Evolutionary conservation across 2,113 vertebrate genomes (phyloP), one percentile per base, ranked within the genome.

Genomic region (Ptilonorhynchus violaceus): DNA sequence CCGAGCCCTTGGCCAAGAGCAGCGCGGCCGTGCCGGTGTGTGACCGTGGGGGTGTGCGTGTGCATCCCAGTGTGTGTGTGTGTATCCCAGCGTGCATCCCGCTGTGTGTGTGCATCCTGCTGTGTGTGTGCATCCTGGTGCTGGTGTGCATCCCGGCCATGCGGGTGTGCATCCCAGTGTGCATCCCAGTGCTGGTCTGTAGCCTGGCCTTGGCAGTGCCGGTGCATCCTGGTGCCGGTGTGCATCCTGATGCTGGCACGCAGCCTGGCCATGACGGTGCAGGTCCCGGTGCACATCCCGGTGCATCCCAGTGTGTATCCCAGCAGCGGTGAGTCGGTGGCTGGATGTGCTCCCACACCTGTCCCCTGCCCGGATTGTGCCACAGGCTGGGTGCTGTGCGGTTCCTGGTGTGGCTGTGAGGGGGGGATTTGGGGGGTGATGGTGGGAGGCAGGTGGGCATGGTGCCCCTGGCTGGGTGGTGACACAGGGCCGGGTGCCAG

Each of bases 371-470:
- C 4, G 53, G 95, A 69, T 84, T 91, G 50, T 33, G 35, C 95
- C 52, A 59, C 95, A 58, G 89, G 53, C 80, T 2, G 17, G 72
- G 33, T 5, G 11, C 62, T 16, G 13, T 9, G 35, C 1, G 1
- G 55, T 33, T 68, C 55, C 52, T 6, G 13, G 46, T 7, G 0
- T 6, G n/a, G 44, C 44, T 25, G 47, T 49, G 11, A 7, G n/a
- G 14, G 25, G 25, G 62, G 41, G n/a, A 55, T 47, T 46, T 27
- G 31, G 41, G 49, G n/a, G 25, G 21, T 59, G 69, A 8, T 18
- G 75, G 53, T 6, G 52, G 25, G 50, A 81, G 92, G 91, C 95
- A 92, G 97, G 96, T 96, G 95, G 93, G 90, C 58, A 62, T 30
- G 6, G 76, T 56, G 76, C 22, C 60, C 56, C 37, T 1, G 10